Base-by-base conservation (phyloP, 2,797 vertebrate species). In the Silurus aristotelis region DNA sequence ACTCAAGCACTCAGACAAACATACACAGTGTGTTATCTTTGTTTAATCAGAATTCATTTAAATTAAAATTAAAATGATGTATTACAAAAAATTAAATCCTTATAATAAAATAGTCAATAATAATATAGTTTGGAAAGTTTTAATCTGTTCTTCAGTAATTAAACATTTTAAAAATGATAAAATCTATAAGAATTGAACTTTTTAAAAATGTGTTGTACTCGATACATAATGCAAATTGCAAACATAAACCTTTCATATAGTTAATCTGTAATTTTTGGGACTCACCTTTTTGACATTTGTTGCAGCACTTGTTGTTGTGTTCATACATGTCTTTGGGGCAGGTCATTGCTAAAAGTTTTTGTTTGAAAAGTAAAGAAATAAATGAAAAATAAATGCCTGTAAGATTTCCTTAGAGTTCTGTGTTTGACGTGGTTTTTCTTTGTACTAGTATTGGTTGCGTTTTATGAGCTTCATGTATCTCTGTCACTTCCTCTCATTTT, bases 401-500 rank as follows among this genome's bases (percentile, higher is more conserved):
- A 13, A 61, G 0, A 19, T 78, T 61, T 10, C 56, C 17, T 22
- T 14, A 14, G 14, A 22, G 22, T 5, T 66, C 20, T 7, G 20
- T 1, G 13, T 15, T 48, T 64, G 38, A 43, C 6, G 31, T 5
- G 0, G 31, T 80, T 80, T 64, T 43, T 80, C 38, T 64, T 27
- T 48, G 60, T 48, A 0, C 13, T 48, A 5, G 22, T 48, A 25
- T 4, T 17, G 19, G 12, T 48, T 43, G 10, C 76, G 43, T 1
- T 43, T 80, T 25, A 31, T 5, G 8, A 12, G 15, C 43, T 48
- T 68, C 2, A 9, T 9, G 22, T 2, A 20, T 79, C 20, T 25
- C 38, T 64, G 60, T 80, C 78, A 79, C 77, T 63, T 80, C 60
- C 60, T 48, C 60, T 31, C 7, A 78, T 61, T 19, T 43, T 48